Evolutionary conservation across 2,797 vertebrate genomes (phyloP), one percentile per base, ranked within the genome.

Genomic region (Centropyge bicolor): DNA sequence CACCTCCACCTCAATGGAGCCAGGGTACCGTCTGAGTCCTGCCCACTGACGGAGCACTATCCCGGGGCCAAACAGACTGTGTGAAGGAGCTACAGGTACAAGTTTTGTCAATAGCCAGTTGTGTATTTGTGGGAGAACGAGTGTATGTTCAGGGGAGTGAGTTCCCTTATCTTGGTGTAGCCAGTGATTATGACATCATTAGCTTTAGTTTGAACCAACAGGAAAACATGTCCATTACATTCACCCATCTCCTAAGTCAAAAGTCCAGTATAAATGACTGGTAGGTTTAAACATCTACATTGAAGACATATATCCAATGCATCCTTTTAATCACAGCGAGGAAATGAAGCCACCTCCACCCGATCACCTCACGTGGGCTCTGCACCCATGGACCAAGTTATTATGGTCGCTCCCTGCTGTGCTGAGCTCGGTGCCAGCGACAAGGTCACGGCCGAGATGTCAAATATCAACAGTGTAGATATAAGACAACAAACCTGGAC

Each of bases 91-190:
- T 13, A 3, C 56, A 69, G 70, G n/a, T n/a, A n/a, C n/a, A 16
- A 60, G 46, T 56, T 88, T 46, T 87, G 82, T 79, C 79, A 73
- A 82, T 78, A 81, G 73, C 54, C 55, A 69, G 63, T 71, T 24
- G 36, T 84, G 70, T 71, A 69, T 72, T 60, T 71, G 60, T 54
- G 61, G 57, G 69, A 52, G 71, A 63, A 14, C 5, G 27, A 60
- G 54, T 75, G 24, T 31, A 36, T 51, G 68, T 83, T 64, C 13
- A 49, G 59, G 59, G 19, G 38, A 60, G 76, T 61, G 45, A 16
- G 17, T 64, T 57, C 61, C 66, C 57, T 55, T 31, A 68, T 70
- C 24, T 62, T 55, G 24, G 67, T 48, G 45, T 45, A 61, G 56
- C 22, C 38, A 67, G 31, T 9, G 3, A 64, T 46, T 68, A 10